Percentiles rank a stretch among this genome's conserved stretches.
phyloP scores from a whole-genome alignment of 2,797 vertebrate genomes.

The Falco concolor region DNA sequence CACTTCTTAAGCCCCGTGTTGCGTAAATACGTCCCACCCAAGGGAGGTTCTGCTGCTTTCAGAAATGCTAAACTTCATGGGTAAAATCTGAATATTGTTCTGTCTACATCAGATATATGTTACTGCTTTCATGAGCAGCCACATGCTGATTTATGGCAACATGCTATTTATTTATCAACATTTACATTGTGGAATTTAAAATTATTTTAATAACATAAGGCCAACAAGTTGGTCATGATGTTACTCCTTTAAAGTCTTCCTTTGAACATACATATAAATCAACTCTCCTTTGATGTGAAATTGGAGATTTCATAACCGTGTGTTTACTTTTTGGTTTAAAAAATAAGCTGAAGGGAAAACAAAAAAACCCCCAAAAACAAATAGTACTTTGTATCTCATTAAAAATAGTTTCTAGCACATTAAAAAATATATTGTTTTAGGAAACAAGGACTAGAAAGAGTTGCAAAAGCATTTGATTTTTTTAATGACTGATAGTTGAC shows the following conservation, averaged over 20 bases:
- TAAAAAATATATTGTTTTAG: slow-evolving; percentile 40
- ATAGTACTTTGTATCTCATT: slow-evolving; percentile 62
- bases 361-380: slow-evolving; percentile 1
- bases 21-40: slow-evolving; percentile 18
- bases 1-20: not conserved
- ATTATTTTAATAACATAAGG: slow-evolving; percentile 54
- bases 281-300: slow-evolving; percentile 61
- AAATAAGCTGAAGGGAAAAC: slow-evolving; percentile 62
- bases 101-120: slow-evolving; percentile 54
- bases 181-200: slow-evolving; percentile 55
- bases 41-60: slow-evolving; percentile 31
- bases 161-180: slow-evolving; percentile 58
- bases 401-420: slow-evolving; percentile 35
- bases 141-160: slow-evolving; percentile 55
- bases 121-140: slow-evolving; percentile 55
- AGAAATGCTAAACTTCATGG: not conserved
- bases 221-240: slow-evolving; percentile 62
- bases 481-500: slow-evolving; percentile 12
- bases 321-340: slow-evolving; percentile 62
- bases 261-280: slow-evolving; percentile 55
- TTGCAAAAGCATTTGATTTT: not conserved
- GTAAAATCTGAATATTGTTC: slow-evolving; percentile 34
- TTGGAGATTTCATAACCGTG: slow-evolving; percentile 47
- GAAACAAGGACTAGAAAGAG: slow-evolving; percentile 21
- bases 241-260: slow-evolving; percentile 53